Evolutionary conservation across 2,888 invertebrate genomes (phyloP).

Genomic region (Thelaira solivaga): DNA sequence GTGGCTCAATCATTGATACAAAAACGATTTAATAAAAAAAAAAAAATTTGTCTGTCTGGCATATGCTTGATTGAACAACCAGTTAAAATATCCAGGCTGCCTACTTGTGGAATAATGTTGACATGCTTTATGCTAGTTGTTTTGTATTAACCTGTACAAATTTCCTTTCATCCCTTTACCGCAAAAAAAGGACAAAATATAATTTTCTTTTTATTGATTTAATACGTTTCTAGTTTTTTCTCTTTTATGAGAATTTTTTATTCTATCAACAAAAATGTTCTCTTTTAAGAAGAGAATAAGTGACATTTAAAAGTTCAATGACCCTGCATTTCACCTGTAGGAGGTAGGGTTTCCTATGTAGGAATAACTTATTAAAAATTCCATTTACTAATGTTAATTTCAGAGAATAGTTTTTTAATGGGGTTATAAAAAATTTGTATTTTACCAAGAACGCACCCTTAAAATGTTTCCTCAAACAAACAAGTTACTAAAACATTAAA

Average conservation of each 20-base stretch:
- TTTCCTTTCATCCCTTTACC: neutral
- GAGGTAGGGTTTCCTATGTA: no score
- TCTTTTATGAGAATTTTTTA: neutral
- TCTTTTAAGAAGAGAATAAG: neutral
- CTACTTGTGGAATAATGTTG: neutral
- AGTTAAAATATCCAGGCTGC: neutral
- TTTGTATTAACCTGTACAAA: neutral
- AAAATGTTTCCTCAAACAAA: no score
- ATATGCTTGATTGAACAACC: slow-evolving; percentile 3
- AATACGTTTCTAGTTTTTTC: neutral
- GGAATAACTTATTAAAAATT: neutral
- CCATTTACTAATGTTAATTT: neutral
- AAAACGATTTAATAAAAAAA: neutral
- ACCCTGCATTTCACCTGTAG: neutral
- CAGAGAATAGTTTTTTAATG: neutral
- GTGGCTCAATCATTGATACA: slow-evolving; percentile 43
- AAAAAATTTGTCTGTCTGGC: neutral
- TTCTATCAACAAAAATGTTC: neutral
- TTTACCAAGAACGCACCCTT: no score
- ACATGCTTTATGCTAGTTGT: neutral
- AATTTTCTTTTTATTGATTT: neutral
- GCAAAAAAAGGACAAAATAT: neutral
- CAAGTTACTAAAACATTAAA: no score
- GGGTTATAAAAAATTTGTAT: no score
- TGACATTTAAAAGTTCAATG: slow-evolving; percentile 4